phyloP scores from a whole-genome alignment of 1,140 invertebrate species.

The Cydia pomonella region DNA sequence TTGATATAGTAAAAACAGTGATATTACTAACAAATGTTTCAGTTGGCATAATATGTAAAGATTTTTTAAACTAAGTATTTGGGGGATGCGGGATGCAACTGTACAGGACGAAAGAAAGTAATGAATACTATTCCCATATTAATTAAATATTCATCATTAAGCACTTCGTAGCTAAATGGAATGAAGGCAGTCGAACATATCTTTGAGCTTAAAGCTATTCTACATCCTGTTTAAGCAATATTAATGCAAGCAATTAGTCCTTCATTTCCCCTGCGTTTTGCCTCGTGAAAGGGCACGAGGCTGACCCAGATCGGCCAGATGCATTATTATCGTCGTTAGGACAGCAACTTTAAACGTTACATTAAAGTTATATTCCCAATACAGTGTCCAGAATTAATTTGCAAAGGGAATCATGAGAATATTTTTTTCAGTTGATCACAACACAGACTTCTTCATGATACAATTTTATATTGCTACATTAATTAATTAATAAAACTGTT shows the following conservation, averaged over 20 bases:
- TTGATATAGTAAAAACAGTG: neutral
- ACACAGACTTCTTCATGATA: no score
- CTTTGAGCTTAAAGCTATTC: no score
- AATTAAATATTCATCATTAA: neutral
- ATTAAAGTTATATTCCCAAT: neutral
- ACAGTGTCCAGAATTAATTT: neutral
- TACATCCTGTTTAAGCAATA: slow-evolving; percentile 11
- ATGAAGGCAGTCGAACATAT: no score
- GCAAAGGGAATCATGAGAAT: no score
- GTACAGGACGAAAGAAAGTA: neutral
- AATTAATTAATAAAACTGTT: no score
- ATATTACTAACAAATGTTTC: no score
- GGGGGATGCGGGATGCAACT: no score
- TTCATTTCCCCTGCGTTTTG: slow-evolving; percentile 24
- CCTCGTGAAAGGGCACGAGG: slow-evolving; percentile 20
- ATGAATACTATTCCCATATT: neutral
- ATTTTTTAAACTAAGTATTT: no score
- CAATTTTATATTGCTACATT: no score
- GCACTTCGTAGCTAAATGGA: no score
- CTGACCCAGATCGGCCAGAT: slow-evolving; percentile 20
- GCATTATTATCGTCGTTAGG: slow-evolving; percentile 4
- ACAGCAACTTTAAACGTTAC: neutral
- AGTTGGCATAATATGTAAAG: no score
- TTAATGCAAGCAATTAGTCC: slow-evolving; percentile 24
- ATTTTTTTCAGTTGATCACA: no score